Evolutionary conservation across 1,140 invertebrate species (phyloP), one percentile per base, ranked within the genome.

Genomic region (Venturia canescens): DNA sequence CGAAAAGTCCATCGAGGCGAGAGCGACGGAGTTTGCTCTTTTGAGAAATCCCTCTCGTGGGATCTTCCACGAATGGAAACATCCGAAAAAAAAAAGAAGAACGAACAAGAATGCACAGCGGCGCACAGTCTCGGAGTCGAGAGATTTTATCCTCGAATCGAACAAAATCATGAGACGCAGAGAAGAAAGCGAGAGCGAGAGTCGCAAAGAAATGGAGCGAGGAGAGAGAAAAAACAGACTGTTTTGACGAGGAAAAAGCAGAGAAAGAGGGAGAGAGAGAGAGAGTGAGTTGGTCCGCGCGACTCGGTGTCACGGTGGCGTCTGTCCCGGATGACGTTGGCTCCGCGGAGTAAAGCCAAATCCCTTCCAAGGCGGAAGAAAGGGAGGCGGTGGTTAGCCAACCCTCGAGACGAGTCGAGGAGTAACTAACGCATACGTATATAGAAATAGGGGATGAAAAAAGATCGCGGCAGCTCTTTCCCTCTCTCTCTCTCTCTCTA

Each of bases 281-380:
- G n/a, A n/a, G n/a, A n/a, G n/a, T n/a, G n/a, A 16, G 27, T 27
- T n/a, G 53, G 53, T 76, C 74, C 75, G 18, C 75, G 29, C 57
- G n/a, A 48, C 44, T 77, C 75, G 57, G 57, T 77, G 75, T 77
- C 75, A 53, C 75, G 21, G 75, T 77, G 53, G 75, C 31, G 53
- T 77, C 75, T 77, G 74, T 34, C 74, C 74, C 26, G 75, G 75
- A 77, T 66, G 75, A 77, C 66, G 66, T 31, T 69, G 66, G 29
- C 21, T 16, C 66, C 11, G 16, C 60, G 27, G 7, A 69, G 26
- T 23, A 66, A 66, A 69, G 66, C 26, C 29, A 27, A 69, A 69
- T 31, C 29, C 66, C 27, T 27, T 26, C 60, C 60, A 66, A 66
- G 21, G 21, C 23, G 60, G 60, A 27, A 66, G 23, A 18, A 21